Evolutionary conservation across 2,888 invertebrate species (phyloP).

Genomic region (Meliscaeva auricollis): DNA sequence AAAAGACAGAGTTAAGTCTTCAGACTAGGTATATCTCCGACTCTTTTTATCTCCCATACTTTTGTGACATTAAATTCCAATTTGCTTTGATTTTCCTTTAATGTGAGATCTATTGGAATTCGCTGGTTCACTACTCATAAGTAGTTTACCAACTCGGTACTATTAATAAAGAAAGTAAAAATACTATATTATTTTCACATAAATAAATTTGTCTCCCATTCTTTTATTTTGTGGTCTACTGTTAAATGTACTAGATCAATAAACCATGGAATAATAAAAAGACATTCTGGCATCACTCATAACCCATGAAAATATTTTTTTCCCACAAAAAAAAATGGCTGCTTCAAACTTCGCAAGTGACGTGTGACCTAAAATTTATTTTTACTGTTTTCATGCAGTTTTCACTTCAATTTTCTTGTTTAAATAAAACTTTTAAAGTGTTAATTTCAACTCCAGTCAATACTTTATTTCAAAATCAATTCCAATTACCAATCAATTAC

Average conservation of each 20-base stretch:
- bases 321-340: slow-evolving; percentile 64
- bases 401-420: slow-evolving; percentile 51
- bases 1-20: too few species aligned
- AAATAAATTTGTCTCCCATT: too few species aligned
- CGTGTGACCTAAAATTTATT: slow-evolving; percentile 69
- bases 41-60: too few species aligned
- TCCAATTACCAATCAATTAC: neutral
- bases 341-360: slow-evolving; percentile 70
- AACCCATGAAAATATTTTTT: slow-evolving; percentile 45
- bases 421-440: slow-evolving; percentile 24
- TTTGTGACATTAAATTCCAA: too few species aligned
- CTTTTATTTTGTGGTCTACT: neutral
- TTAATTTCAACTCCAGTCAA: slow-evolving; percentile 7
- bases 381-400: slow-evolving; percentile 58
- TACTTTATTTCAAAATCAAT: neutral
- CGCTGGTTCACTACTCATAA: too few species aligned
- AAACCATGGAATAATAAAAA: neutral
- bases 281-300: slow-evolving; percentile 51
- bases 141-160: too few species aligned
- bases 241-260: slow-evolving; percentile 15
- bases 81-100: too few species aligned
- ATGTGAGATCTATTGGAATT: too few species aligned
- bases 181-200: too few species aligned
- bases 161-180: too few species aligned
- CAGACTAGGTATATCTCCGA: too few species aligned